Evolutionary conservation across 2,113 vertebrate genomes (phyloP), one percentile per base, ranked within the genome.

Genomic region (Lonchura striata): DNA sequence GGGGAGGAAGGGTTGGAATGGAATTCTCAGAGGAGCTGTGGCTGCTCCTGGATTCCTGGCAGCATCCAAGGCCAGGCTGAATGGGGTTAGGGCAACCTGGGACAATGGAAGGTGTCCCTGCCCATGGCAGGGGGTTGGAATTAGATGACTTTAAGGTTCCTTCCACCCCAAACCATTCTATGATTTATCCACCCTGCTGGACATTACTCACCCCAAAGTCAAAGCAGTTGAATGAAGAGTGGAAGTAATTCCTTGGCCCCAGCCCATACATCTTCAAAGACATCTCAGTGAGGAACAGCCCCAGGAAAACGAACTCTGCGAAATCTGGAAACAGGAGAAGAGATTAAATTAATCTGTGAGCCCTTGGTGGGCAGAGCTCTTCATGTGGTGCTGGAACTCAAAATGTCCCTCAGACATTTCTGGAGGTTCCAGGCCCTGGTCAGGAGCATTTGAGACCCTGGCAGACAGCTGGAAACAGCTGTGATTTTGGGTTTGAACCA

Each of bases 151-250:
- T 82, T 11, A 20, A 49, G 19, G 24, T 6, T n/a, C 24, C 20
- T 82, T 68, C 47, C 54, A 47, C 10, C 47, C 30, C 63, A 54
- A 61, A 53, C 16, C 11, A 35, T 33, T 3, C 21, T 35, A 5
- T 15, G 22, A 28, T 49, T 44, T 24, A 23, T 16, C 37, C 70
- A 5, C 20, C 3, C 11, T 85, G 24, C 28, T 25, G 33, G 37
- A 35, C 2, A 2, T 86, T 15, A 92, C 99, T 99, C 94, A 99
- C 99, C 98, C 98, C 99, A 90, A 99, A 99, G 97, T 99, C 99
- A 49, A 99, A 99, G 95, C 99, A 99, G 98, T 99, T 99, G 98
- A 99, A 99, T 0, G 99, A 99, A 11, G 99, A 99, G 85, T 99
- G 99, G 96, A 99, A 99, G 96, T 99, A 99, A 93, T 98, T 99